These are phyloP conservation scores for Drosophila mercatorum DNA, from an alignment of 2,888 invertebrate species.

Conservation along the genomic window DNA sequence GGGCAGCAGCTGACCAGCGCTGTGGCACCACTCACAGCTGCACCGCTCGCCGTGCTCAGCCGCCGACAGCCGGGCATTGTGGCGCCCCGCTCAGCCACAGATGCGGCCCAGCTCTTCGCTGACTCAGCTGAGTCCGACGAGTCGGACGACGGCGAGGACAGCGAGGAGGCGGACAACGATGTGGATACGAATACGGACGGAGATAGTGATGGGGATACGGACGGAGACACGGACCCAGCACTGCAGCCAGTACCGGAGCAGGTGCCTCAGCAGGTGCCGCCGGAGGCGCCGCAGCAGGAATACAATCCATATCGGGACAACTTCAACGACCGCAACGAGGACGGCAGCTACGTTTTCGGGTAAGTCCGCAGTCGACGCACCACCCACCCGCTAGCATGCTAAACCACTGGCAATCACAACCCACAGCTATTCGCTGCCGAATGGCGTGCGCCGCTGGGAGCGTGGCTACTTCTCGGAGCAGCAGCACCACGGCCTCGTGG, in stretches of 20 bases:
- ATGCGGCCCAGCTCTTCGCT: conserved; percentile 44
- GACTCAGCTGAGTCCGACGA: conserved; percentile 22
- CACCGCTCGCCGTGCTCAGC: conserved; percentile 34
- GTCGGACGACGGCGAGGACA: conserved; percentile 43
- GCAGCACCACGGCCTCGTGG: conserved; percentile 49
- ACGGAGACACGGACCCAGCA: not conserved
- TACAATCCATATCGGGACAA: conserved; percentile 71
- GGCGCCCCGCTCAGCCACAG: conserved; percentile 47
- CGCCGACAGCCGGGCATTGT: conserved; percentile 54
- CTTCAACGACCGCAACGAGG: conserved; percentile 65
- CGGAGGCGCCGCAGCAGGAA: not conserved
- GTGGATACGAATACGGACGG: conserved; percentile 24
- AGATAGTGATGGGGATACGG: not conserved
- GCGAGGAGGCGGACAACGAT: conserved; percentile 28
- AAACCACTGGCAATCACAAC: not conserved
- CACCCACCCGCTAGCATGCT: no score
- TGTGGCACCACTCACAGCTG: conserved; percentile 53
- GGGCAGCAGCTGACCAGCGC: conserved; percentile 56
- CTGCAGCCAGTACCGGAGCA: not conserved
- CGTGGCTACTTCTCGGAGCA: conserved; percentile 48
- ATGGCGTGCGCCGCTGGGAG: conserved; percentile 76
- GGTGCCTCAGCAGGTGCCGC: conserved; percentile 11
- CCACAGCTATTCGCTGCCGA: conserved; percentile 64
- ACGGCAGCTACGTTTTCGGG: conserved; percentile 74
- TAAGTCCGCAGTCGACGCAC: conserved; percentile 30